phyloP scores from a whole-genome alignment of 2,113 vertebrate species.

The Pseudonaja textilis region DNA sequence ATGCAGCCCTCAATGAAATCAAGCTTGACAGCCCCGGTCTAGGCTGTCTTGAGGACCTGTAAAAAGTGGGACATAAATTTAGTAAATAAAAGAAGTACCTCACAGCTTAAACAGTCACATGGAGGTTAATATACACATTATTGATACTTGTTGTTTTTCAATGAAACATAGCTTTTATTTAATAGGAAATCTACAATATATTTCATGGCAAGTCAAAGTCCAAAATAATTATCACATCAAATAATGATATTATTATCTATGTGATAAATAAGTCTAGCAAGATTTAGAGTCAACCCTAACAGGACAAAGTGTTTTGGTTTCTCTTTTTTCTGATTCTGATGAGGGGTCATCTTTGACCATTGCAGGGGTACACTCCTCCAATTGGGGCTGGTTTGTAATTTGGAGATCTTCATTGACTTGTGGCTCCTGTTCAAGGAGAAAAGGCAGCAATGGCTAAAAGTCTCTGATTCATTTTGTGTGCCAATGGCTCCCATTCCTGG shows the following conservation, averaged over 20 bases:
- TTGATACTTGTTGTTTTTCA: conserved; percentile 23
- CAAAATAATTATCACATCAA: background rate
- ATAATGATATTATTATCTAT: background rate
- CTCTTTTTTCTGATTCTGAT: background rate
- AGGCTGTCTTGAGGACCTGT: background rate
- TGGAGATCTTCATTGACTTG: background rate
- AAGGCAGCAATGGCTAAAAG: background rate
- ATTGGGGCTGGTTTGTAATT: background rate
- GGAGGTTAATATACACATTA: conserved; percentile 2
- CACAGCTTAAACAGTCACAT: conserved; percentile 26
- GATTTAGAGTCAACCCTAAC: background rate
- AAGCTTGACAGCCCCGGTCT: too few species aligned
- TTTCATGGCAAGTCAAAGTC: background rate
- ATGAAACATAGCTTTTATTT: conserved; percentile 24
- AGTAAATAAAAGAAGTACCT: background rate
- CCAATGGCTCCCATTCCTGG: background rate
- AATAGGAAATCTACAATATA: conserved; percentile 9
- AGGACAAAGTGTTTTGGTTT: background rate
- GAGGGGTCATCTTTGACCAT: background rate
- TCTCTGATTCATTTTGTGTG: background rate
- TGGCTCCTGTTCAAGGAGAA: background rate
- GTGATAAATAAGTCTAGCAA: background rate
- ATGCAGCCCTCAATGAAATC: too few species aligned
- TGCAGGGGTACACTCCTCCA: background rate
- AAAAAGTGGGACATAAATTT: background rate